A percentile compares a stretch with the other conserved stretches of the same genome.
phyloP scores from a whole-genome alignment of 2,797 vertebrate genomes.

The Nyctibius grandis region DNA sequence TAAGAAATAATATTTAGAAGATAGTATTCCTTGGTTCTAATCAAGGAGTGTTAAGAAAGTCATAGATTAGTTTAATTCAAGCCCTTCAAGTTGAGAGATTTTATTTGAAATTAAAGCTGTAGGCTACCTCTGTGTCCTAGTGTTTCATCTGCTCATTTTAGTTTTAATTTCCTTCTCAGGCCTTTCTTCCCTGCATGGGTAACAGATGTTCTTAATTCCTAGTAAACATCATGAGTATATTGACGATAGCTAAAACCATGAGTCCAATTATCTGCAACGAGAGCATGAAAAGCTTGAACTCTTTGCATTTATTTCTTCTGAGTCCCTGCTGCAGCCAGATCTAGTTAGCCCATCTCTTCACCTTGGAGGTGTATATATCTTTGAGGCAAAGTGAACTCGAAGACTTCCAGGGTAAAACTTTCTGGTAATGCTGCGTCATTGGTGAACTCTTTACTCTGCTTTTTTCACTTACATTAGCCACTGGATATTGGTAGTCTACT shows the following conservation, averaged over 20 bases:
- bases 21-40: background rate
- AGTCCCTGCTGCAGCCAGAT: background rate
- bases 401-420: background rate
- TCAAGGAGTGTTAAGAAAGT: background rate
- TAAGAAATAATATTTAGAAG: background rate
- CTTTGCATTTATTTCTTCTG: background rate
- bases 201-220: slow-evolving; percentile 12
- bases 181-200: background rate
- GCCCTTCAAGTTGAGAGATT: background rate
- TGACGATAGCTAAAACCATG: background rate
- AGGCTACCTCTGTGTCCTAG: background rate
- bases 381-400: background rate
- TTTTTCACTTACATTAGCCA: background rate
- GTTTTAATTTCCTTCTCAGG: background rate
- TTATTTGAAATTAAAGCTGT: slow-evolving; percentile 16
- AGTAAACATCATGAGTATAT: background rate
- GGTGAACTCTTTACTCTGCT: background rate
- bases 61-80: background rate
- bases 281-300: background rate
- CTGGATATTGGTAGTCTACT: background rate
- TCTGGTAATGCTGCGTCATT: background rate
- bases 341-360: background rate
- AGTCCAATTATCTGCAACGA: background rate
- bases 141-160: slow-evolving; percentile 4
- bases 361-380: background rate